Evolutionary conservation across 2,797 vertebrate species (phyloP).

Genomic region (Dryobates pubescens): DNA sequence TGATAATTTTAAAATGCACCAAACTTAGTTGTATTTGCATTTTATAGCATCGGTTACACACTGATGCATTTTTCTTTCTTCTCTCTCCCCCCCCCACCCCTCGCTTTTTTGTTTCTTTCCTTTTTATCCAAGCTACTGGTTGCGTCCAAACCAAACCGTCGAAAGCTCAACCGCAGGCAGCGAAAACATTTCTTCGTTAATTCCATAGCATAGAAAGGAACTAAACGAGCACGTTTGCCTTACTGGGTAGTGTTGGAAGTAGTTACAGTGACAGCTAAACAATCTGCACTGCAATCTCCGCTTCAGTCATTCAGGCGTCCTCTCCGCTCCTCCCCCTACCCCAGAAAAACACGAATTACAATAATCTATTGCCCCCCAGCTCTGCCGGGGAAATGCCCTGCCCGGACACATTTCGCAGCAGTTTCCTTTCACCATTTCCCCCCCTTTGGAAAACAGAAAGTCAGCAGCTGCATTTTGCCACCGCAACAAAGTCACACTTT

Average conservation of each 20-base stretch:
- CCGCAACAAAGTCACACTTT: not conserved
- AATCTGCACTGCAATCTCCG: constrained; percentile 54
- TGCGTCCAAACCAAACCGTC: not conserved
- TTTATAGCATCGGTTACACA: not conserved
- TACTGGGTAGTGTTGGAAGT: not conserved
- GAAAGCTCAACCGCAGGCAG: constrained; percentile 13
- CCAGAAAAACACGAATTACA: constrained; percentile 42
- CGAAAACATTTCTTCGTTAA: constrained; percentile 30
- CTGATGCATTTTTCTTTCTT: accelerated
- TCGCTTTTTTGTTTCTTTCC: not conserved
- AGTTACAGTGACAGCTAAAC: constrained; percentile 61
- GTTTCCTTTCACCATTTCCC: not conserved
- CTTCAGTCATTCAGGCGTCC: constrained; percentile 41
- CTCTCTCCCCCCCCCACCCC: not conserved
- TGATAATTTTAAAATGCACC: not conserved
- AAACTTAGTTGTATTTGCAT: constrained; percentile 18
- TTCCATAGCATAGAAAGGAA: constrained; percentile 1
- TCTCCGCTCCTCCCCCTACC: constrained; percentile 61
- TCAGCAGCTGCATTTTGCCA: not conserved
- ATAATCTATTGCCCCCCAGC: not conserved
- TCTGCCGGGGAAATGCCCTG: not conserved
- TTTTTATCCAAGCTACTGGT: not conserved
- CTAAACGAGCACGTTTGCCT: constrained; percentile 33
- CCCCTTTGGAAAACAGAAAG: not conserved
- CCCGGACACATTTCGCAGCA: not conserved